Base-by-base conservation (phyloP, 2,888 invertebrate species). In the Hyalella azteca region DNA sequence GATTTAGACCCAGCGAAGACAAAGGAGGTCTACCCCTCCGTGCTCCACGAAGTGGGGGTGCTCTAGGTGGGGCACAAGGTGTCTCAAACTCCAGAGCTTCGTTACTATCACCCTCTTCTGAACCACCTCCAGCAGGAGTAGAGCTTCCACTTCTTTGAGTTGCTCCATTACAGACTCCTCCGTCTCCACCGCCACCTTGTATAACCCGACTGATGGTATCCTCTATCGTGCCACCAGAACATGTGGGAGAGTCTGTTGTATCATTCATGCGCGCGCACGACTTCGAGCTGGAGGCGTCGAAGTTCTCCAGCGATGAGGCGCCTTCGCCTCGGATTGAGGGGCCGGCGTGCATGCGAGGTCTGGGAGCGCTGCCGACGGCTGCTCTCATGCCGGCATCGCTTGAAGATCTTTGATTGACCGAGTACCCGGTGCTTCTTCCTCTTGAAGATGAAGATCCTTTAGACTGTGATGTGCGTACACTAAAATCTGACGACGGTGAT, bases 311-410 rank as follows among this genome's bases (percentile, higher is more conserved):
- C 66, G 4, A 19, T 19, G 4, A 36, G 11, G 13, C 39, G 32
- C 36, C 32, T n/a, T n/a, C n/a, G n/a, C n/a, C n/a, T n/a, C n/a
- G n/a, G n/a, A n/a, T n/a, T n/a, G n/a, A n/a, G n/a, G 75, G 75
- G 29, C 40, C 75, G 29, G 75, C 75, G 36, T 75, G 75, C 75
- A 75, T 32, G 3, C 75, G 75, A 9, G 75, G 75, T 48, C 26
- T 32, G 26, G 75, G 75, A 29, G 75, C 75, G 45, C 73, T 73
- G n/a, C 73, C 73, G 15, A 9, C 54, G 26, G 22, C 11, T 13
- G 26, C n/a, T n/a, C n/a, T n/a, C n/a, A n/a, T n/a, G n/a, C n/a
- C n/a, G n/a, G n/a, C n/a, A n/a, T n/a, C n/a, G n/a, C n/a, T n/a
- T n/a, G n/a, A n/a, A n/a, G n/a, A 29, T 7, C 54, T 3, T 26